Base-by-base conservation (phyloP, 2,113 vertebrate species). In the Mormyrus lacerda region DNA sequence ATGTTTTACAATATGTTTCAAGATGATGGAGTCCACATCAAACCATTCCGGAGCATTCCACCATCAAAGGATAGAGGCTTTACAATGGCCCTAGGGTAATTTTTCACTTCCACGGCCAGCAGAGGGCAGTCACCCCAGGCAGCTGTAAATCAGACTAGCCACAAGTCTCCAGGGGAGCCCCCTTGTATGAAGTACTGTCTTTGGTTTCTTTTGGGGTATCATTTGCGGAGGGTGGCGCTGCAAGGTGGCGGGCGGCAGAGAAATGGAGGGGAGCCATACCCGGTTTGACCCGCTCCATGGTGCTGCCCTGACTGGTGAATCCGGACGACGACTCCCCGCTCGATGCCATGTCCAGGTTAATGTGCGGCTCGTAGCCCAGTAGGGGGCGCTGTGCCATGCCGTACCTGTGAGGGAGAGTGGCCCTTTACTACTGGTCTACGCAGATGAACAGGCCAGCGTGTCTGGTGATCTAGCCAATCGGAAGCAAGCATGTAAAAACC, bases 261-360 rank as follows among this genome's bases (percentile, higher is more conserved):
- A 24, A 13, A 19, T 87, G 51, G 35, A 31, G 21, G 69, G 47
- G 65, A 15, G 21, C 39, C 42, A 88, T 96, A 98, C 98, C 98
- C 55, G 96, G 93, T 92, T 97, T 98, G 93, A 95, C 95, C 83
- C 97, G 94, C 91, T 98, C 97, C 95, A 97, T 97, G 50, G 97
- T 97, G 93, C 97, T 97, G 1, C 98, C 97, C 93, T 98, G 97
- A 91, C 96, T 97, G 90, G 96, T 97, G 91, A 97, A 95, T 82
- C 97, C 97, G 0, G 97, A 96, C 0, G 96, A 97, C 4, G 97
- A 97, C 51, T 98, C 97, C 0, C 97, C 97, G 10, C 97, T 97
- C 55, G 97, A 97, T 45, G 91, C 92, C 42, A 94, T 92, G 19
- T 98, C 97, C 0, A 96, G 94, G 84, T 91, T 90, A n/a, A 95